Base-by-base conservation (phyloP, 2,888 invertebrate genomes). In the Lamproptera curius region DNA sequence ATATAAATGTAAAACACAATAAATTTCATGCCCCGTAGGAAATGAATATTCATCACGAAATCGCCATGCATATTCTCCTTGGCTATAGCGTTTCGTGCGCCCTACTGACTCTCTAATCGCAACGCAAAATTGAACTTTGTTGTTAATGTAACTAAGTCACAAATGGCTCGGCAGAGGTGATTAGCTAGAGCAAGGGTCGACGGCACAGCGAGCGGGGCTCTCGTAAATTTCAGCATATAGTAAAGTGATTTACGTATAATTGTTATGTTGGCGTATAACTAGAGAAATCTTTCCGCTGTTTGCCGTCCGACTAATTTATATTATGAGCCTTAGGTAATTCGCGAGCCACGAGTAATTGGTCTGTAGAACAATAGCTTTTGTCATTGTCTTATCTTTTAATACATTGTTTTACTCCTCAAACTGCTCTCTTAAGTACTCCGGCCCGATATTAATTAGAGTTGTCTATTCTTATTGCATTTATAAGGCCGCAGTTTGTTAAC, bases 221-320 rank as follows among this genome's bases (percentile, higher is more conserved):
- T 84, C 84, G 87, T 87, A 87, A 87, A 85, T 87, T 87, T 85
- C 85, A 86, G 85, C 87, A 86, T 87, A 87, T 87, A 87, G 84
- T 86, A 87, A 87, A 87, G 87, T 87, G 87, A 87, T 87, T 87
- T 87, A 87, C 87, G 87, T 85, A 87, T 87, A 86, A 87, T 87
- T 87, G 87, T 87, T 87, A 79, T 86, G 84, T 81, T 86, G 83
- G 83, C 76, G 82, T 87, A 86, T 85, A 85, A 84, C 84, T 85
- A 86, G 85, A 83, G 86, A 86, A 86, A 87, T 87, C 86, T 87
- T 87, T 87, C 85, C 86, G 87, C 85, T 85, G 84, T 82, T 82
- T 84, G 87, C 86, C 80, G 82, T 77, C 48, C 72, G 76, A 75
- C 78, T 86, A 86, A 87, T 87, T 87, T 86, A 87, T 87, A 87